These are phyloP conservation scores for Acronicta psi DNA, from an alignment of 2,888 invertebrate species.

Conservation along the genomic window DNA sequence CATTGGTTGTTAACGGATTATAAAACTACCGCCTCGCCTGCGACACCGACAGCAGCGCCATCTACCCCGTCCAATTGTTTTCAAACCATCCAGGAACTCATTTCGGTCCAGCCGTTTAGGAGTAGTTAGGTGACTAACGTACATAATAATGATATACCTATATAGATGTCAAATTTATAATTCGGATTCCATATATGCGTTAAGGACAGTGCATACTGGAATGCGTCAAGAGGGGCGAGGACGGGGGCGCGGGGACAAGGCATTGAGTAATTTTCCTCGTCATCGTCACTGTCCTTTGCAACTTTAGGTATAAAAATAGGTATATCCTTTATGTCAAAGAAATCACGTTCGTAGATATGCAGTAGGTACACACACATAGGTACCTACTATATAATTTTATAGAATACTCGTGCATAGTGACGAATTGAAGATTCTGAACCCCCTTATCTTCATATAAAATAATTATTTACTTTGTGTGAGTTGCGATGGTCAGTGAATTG, in stretches of 20 bases:
- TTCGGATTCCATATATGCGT: slow-evolving; percentile 49
- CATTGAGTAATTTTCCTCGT: slow-evolving; percentile 65
- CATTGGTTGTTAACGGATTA: not conserved
- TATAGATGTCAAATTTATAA: slow-evolving; percentile 43
- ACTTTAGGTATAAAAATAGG: slow-evolving; percentile 33
- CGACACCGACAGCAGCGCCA: too few relatives aligned
- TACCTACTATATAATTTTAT: not conserved
- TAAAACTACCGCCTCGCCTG: too few relatives aligned
- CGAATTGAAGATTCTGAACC: slow-evolving; percentile 11
- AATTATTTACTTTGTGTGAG: slow-evolving; percentile 27
- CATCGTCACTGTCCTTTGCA: slow-evolving; percentile 62
- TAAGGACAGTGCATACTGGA: slow-evolving; percentile 48
- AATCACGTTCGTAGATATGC: slow-evolving; percentile 13
- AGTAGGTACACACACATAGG: too few relatives aligned
- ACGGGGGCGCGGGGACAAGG: slow-evolving; percentile 40
- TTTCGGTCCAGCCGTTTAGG: too few relatives aligned
- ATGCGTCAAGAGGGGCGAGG: slow-evolving; percentile 38
- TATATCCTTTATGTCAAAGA: slow-evolving; percentile 32
- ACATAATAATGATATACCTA: slow-evolving; percentile 3
- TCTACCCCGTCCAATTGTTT: too few relatives aligned
- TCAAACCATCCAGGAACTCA: too few relatives aligned
- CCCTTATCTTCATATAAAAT: slow-evolving; percentile 42
- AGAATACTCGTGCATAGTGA: slow-evolving; percentile 9
- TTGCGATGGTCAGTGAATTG: slow-evolving; percentile 51
- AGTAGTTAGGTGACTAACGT: too few relatives aligned